Evolutionary conservation across 1,140 invertebrate species (phyloP).

Genomic region (Hyposmocoma kahamanoa): DNA sequence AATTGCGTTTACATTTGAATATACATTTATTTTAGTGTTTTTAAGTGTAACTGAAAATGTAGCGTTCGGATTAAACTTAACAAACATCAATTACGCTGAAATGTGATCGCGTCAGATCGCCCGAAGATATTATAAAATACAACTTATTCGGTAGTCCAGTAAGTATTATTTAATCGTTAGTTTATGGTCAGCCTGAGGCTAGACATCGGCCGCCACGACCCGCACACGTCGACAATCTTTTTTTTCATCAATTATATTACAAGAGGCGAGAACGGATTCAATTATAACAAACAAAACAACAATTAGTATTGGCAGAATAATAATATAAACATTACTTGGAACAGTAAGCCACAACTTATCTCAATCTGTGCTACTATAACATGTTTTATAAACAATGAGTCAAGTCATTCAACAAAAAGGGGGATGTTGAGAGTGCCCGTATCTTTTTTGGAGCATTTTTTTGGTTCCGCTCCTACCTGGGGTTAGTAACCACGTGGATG

Average conservation of each 20-base stretch:
- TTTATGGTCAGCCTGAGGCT: conserved; percentile 36
- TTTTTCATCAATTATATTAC: too few relatives aligned
- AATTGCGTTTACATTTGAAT: too few relatives aligned
- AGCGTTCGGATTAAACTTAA: too few relatives aligned
- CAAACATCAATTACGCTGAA: conserved; percentile 48
- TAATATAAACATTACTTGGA: conserved; percentile 14
- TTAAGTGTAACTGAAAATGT: too few relatives aligned
- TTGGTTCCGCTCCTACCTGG: conserved; percentile 60
- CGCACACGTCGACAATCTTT: too few relatives aligned
- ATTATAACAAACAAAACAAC: too few relatives aligned
- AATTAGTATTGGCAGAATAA: too few relatives aligned
- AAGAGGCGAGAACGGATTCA: too few relatives aligned
- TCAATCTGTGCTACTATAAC: conserved; percentile 49
- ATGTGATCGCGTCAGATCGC: conserved; percentile 58
- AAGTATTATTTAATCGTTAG: conserved; percentile 70
- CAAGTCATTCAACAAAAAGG: conserved; percentile 44
- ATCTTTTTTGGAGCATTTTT: conserved; percentile 54
- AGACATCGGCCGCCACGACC: conserved; percentile 25
- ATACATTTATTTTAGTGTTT: too few relatives aligned
- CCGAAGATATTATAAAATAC: conserved; percentile 53
- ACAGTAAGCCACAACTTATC: conserved; percentile 44
- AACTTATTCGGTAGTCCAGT: conserved; percentile 63
- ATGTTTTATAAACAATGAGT: conserved; percentile 55
- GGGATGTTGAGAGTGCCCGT: conserved; percentile 63
- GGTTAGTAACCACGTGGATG: conserved; percentile 43